These are phyloP conservation scores for Porites lutea DNA, from an alignment of 64 coral and sea anemone genomes.

Conservation along the genomic window DNA sequence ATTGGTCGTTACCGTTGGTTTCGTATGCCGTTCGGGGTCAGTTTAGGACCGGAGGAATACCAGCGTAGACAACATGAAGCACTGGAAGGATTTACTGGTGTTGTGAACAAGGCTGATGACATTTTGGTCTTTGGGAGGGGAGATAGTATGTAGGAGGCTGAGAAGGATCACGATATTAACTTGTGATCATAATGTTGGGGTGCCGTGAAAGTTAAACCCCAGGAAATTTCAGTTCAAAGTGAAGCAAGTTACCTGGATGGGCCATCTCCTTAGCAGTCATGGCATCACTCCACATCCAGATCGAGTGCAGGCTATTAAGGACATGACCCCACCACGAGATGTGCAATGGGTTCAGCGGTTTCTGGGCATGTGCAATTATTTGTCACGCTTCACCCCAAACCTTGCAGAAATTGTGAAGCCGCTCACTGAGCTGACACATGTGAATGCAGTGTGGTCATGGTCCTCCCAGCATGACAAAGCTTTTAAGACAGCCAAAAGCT, in stretches of 20 bases:
- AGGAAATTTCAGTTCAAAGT: constrained; percentile 66
- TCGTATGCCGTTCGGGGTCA: constrained; percentile 53
- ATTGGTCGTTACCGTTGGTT: constrained; percentile 20
- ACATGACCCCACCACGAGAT: constrained; percentile 69
- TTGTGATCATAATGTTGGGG: constrained; percentile 57
- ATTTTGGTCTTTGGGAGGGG: constrained; percentile 72
- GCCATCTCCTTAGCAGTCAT: constrained; percentile 13
- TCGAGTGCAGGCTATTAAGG: constrained; percentile 37
- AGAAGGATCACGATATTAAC: constrained; percentile 60
- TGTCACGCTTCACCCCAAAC: constrained; percentile 18
- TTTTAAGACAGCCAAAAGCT: neutral
- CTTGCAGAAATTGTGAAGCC: constrained; percentile 21
- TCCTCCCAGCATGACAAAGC: constrained; percentile 37
- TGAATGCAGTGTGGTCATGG: constrained; percentile 32
- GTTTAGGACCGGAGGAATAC: constrained; percentile 57
- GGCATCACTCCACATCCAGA: constrained; percentile 55
- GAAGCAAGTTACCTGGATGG: constrained; percentile 52
- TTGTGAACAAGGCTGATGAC: constrained; percentile 66
- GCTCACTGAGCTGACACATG: constrained; percentile 32
- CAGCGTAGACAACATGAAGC: constrained; percentile 64
- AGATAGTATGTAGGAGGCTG: constrained; percentile 54
- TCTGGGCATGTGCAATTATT: constrained; percentile 36
- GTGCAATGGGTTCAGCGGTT: constrained; percentile 43
- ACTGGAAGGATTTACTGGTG: constrained; percentile 43
- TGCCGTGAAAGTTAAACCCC: constrained; percentile 61